Percentiles rank a stretch among this genome's conserved stretches.
Conservation (phyloP, 1,140 invertebrate species). For the Lucilia cuprina region DNA sequence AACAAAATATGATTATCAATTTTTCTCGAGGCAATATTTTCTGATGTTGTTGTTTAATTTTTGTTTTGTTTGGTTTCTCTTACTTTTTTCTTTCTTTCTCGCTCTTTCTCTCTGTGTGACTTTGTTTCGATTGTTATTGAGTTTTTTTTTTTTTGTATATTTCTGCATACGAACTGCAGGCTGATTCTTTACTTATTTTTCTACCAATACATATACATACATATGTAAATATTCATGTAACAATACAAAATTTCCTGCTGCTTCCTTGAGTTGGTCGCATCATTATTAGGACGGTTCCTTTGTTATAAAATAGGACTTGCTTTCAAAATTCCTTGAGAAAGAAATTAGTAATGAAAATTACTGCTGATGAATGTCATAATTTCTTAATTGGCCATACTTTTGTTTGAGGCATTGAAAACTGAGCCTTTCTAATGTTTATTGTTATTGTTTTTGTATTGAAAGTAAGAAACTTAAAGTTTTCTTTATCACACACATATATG, state of each 20-base stretch:
- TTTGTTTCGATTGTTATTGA: not conserved
- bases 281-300: too few species aligned
- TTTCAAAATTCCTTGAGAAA: too few species aligned
- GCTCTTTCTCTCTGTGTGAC: not conserved
- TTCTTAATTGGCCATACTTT: too few species aligned
- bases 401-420: too few species aligned
- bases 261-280: too few species aligned
- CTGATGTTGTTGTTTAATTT: constrained; percentile 34
- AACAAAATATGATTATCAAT: constrained; percentile 41
- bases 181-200: not conserved
- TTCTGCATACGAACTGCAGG: constrained; percentile 5
- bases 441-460: not conserved
- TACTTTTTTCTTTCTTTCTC: constrained; percentile 13
- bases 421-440: not conserved
- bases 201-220: not conserved
- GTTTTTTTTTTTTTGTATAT: not conserved
- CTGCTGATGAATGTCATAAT: too few species aligned
- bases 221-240: not conserved
- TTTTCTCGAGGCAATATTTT: constrained; percentile 14
- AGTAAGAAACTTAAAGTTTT: not conserved
- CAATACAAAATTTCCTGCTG: too few species aligned
- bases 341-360: too few species aligned
- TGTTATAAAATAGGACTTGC: too few species aligned
- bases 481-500: not conserved
- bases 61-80: constrained; percentile 19